Evolutionary conservation across 37 sponge, comb jelly and placozoan genomes (phyloP).

Genomic region (Corticium candelabrum): DNA sequence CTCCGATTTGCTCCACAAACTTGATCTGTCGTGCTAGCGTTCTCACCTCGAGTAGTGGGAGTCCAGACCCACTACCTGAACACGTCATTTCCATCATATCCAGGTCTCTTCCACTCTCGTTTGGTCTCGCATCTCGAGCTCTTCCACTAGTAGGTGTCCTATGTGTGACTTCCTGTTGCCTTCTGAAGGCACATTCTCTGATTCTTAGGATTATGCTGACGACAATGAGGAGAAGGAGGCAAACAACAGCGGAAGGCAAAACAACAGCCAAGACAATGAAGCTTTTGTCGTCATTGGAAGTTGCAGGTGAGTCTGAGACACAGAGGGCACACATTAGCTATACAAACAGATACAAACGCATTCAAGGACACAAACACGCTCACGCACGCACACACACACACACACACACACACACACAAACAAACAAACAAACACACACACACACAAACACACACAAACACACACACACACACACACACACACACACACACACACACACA

Average conservation of each 20-base stretch:
- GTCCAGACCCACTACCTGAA: conserved; percentile 55
- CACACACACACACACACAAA: too few species aligned
- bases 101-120: not conserved
- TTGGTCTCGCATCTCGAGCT: not conserved
- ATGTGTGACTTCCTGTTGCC: not conserved
- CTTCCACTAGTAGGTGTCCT: not conserved
- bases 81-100: not conserved
- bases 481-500: too few species aligned
- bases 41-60: conserved; percentile 45
- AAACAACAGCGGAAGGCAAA: not conserved
- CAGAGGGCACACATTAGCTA: too few species aligned
- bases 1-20: conserved; percentile 63
- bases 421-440: too few species aligned
- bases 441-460: too few species aligned
- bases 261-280: not conserved
- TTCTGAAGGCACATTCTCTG: not conserved
- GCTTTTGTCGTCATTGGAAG: too few species aligned
- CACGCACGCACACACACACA: too few species aligned
- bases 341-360: too few species aligned
- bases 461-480: too few species aligned
- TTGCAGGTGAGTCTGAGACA: too few species aligned
- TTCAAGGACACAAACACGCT: too few species aligned
- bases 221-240: not conserved
- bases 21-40: conserved; percentile 70
- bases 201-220: not conserved